Percentiles rank a stretch among this genome's conserved stretches.
phyloP scores from a whole-genome alignment of 2,797 vertebrate genomes.

The Phataginus tricuspis region DNA sequence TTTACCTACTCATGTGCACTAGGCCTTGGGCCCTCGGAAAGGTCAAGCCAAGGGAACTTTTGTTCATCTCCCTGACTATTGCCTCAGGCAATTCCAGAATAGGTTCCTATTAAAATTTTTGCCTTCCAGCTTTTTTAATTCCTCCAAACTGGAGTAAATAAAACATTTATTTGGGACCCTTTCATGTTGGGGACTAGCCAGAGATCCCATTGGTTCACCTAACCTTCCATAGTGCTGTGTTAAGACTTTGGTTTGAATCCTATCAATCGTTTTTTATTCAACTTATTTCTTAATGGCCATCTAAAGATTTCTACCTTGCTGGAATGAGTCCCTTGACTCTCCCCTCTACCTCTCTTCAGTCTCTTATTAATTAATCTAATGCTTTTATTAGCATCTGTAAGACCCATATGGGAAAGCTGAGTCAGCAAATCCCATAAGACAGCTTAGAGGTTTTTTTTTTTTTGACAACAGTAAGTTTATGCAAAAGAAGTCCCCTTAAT shows the following conservation, averaged over 20 bases:
- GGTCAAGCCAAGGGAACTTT: background rate
- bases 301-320: background rate
- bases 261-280: background rate
- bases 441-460: background rate
- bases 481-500: background rate
- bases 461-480: background rate
- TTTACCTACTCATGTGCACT: background rate
- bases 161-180: background rate
- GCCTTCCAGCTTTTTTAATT: background rate
- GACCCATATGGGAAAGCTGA: background rate
- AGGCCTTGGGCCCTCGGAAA: background rate
- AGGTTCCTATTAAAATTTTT: background rate
- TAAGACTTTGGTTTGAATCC: background rate
- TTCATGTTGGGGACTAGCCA: background rate
- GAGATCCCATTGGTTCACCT: background rate
- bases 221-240: background rate
- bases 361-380: background rate
- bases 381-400: constrained; percentile 22
- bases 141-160: background rate
- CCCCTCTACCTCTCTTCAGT: background rate
- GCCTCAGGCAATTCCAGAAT: background rate
- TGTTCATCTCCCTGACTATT: background rate
- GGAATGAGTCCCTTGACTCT: background rate
- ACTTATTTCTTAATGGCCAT: background rate
- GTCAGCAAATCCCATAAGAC: background rate